phyloP scores from a whole-genome alignment of 2,888 invertebrate genomes.

The Sisyra terminalis region DNA sequence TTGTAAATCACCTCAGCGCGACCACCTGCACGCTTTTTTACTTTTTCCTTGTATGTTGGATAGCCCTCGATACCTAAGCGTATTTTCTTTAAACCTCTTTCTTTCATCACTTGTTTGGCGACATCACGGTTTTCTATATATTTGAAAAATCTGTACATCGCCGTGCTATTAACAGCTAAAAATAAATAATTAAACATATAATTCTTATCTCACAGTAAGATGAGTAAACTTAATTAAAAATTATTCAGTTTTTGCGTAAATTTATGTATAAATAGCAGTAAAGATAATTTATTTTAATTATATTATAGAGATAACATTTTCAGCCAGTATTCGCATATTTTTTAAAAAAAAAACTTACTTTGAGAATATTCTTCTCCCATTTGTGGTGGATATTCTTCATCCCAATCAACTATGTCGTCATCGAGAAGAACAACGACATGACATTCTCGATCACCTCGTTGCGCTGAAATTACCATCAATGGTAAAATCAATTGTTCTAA shows the following conservation, averaged over 20 bases:
- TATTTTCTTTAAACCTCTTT: constrained; percentile 95
- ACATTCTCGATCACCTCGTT: constrained; percentile 93
- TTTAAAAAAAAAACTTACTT: constrained; percentile 34
- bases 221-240: too few species aligned
- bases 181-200: constrained; percentile 12
- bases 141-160: constrained; percentile 95
- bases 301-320: background rate
- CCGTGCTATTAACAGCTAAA: constrained; percentile 83
- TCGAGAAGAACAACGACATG: constrained; percentile 92
- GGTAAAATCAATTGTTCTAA: constrained; percentile 91
- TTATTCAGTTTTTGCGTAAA: too few species aligned
- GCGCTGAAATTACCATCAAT: constrained; percentile 85
- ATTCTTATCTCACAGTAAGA: too few species aligned
- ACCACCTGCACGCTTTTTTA: constrained; percentile 87
- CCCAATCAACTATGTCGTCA: constrained; percentile 95
- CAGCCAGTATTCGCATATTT: constrained; percentile 1
- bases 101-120: constrained; percentile 97
- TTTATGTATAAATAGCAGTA: background rate
- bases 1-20: constrained; percentile 97
- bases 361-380: constrained; percentile 99
- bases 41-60: constrained; percentile 98
- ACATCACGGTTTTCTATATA: constrained; percentile 99
- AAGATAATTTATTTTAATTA: background rate
- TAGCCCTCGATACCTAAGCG: constrained; percentile 97
- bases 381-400: constrained; percentile 97